These are phyloP conservation scores for Vulpes ferrilata DNA, from an alignment of 2,113 vertebrate species.

Conservation along the genomic window DNA sequence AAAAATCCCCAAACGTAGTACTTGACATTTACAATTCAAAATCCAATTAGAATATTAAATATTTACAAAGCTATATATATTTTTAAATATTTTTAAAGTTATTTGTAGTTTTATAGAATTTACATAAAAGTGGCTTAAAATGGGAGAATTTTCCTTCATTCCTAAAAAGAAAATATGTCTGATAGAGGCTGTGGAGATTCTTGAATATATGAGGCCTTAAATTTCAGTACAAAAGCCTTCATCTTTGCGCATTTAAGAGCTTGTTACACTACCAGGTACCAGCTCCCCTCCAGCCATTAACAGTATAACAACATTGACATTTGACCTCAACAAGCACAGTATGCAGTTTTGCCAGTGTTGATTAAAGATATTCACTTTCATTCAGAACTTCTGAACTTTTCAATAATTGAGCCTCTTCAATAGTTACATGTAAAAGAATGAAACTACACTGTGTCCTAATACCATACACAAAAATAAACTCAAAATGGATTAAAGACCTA, in stretches of 20 bases:
- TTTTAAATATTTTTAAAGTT: conserved; percentile 91
- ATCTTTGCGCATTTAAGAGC: conserved; percentile 73
- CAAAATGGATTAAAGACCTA: neutral
- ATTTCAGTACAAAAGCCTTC: conserved; percentile 43
- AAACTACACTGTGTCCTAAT: neutral
- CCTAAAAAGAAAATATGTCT: conserved; percentile 86
- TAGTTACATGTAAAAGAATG: neutral
- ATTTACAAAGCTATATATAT: conserved; percentile 91
- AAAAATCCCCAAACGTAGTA: conserved; percentile 92
- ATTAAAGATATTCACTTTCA: neutral
- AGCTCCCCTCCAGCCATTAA: neutral
- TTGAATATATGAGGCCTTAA: conserved; percentile 78
- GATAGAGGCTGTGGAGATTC: conserved; percentile 82
- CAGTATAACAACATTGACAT: conserved; percentile 32
- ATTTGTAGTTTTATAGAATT: conserved; percentile 90
- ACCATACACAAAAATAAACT: neutral
- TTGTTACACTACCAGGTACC: neutral
- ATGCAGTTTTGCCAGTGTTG: neutral
- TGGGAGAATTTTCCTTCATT: conserved; percentile 90
- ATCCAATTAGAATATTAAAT: conserved; percentile 93
- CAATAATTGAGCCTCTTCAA: neutral
- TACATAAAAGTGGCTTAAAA: conserved; percentile 88
- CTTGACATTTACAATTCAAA: conserved; percentile 92
- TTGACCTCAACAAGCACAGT: conserved; percentile 68
- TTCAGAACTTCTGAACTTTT: conserved; percentile 1